Conservation (phyloP, 2,113 vertebrate genomes). For the Pelecanoides urinatrix region DNA sequence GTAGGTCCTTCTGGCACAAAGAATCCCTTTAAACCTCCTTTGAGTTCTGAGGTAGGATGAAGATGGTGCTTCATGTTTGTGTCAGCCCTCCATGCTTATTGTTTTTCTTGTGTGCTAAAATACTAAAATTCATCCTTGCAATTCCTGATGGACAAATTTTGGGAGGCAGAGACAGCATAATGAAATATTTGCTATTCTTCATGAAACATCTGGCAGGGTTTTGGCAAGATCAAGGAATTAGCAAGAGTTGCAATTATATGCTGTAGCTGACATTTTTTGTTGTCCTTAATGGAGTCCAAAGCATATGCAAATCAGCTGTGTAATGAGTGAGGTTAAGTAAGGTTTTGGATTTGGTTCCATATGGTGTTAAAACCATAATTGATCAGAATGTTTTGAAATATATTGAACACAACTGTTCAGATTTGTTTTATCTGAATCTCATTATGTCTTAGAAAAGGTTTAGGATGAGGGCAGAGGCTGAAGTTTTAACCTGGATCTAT, state of each 20-base stretch:
- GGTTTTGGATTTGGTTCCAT: constrained; percentile 22
- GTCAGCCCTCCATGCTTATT: background rate
- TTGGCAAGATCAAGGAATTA: constrained; percentile 45
- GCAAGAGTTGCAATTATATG: background rate
- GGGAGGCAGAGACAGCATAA: background rate
- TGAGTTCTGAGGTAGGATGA: background rate
- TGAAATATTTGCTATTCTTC: constrained; percentile 46
- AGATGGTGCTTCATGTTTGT: background rate
- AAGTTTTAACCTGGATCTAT: background rate
- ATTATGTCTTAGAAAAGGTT: constrained; percentile 27
- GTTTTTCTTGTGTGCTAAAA: background rate
- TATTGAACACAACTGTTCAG: background rate
- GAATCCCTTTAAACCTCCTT: background rate
- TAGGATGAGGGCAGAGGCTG: background rate
- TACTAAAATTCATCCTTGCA: background rate
- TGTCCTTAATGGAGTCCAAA: constrained; percentile 27
- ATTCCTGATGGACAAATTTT: constrained; percentile 24
- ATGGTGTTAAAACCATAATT: constrained; percentile 29
- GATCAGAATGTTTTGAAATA: constrained; percentile 53
- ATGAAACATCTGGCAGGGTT: constrained; percentile 49
- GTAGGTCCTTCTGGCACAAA: background rate
- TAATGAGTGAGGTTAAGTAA: constrained; percentile 47
- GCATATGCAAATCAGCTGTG: constrained; percentile 29
- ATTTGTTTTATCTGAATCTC: constrained; percentile 23
- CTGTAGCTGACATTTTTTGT: constrained; percentile 25